Conservation (phyloP, 1,140 invertebrate genomes). For the Trinorchestia longiramus region DNA sequence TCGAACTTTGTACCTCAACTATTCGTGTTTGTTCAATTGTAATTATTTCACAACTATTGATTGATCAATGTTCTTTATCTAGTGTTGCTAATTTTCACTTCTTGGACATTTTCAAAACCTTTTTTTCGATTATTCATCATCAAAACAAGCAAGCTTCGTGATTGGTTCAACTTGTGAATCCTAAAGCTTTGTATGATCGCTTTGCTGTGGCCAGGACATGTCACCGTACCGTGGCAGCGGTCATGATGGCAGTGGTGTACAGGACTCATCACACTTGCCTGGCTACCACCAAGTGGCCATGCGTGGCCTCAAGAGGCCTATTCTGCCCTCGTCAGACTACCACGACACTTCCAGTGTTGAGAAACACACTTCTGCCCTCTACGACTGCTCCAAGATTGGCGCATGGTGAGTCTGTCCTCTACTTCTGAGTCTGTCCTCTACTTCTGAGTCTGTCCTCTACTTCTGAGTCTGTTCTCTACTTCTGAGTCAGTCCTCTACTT, state of each 20-base stretch:
- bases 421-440: not conserved
- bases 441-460: not conserved
- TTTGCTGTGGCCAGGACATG: constrained; percentile 53
- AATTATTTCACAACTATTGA: not conserved
- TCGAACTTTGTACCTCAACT: not conserved
- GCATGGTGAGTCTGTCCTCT: constrained; percentile 74
- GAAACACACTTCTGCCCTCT: constrained; percentile 83
- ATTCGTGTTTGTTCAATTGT: not conserved
- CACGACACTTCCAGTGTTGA: constrained; percentile 74
- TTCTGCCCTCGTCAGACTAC: constrained; percentile 59
- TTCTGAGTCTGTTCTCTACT: not conserved
- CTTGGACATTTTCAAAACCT: not conserved
- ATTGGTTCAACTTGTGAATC: not conserved
- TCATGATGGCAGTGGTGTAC: not conserved
- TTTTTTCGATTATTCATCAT: not conserved
- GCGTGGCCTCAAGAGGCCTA: constrained; percentile 60
- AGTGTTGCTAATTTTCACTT: not conserved
- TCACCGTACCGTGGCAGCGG: constrained; percentile 67
- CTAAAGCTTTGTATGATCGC: not conserved
- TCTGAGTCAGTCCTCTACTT: not conserved
- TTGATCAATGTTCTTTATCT: not conserved
- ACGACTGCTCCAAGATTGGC: constrained; percentile 87
- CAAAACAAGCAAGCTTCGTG: not conserved
- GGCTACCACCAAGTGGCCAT: constrained; percentile 31
- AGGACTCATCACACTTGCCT: not conserved